Evolutionary conservation across 2,113 vertebrate species (phyloP).

Genomic region (Macroglossus sobrinus): DNA sequence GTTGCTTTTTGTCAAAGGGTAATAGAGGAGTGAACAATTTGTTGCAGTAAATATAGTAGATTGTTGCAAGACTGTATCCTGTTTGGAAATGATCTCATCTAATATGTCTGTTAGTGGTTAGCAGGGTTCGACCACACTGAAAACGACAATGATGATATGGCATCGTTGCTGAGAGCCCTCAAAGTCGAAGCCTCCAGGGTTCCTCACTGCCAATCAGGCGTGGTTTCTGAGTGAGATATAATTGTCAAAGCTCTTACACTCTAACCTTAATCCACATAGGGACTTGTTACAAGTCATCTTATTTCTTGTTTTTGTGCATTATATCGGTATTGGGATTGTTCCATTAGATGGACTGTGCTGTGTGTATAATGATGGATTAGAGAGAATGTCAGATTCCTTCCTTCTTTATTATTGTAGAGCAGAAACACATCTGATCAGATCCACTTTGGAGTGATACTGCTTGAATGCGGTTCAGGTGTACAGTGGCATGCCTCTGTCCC

Average conservation of each 20-base stretch:
- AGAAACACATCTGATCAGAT: not conserved
- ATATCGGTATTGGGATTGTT: not conserved
- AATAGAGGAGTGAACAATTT: not conserved
- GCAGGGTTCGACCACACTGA: constrained; percentile 56
- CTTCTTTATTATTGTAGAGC: not conserved
- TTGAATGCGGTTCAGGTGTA: not conserved
- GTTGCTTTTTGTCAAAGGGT: not conserved
- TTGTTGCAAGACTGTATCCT: constrained; percentile 81
- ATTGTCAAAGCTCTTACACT: not conserved
- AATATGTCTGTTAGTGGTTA: constrained; percentile 78
- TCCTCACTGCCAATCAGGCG: not conserved
- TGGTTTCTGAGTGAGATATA: not conserved
- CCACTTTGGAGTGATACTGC: not conserved
- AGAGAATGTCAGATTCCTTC: not conserved
- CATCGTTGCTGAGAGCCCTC: constrained; percentile 29
- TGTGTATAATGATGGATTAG: not conserved
- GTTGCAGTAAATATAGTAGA: constrained; percentile 81
- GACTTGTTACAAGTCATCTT: not conserved
- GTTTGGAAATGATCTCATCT: constrained; percentile 84
- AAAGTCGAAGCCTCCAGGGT: not conserved
- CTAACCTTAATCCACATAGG: not conserved
- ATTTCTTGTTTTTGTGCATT: not conserved
- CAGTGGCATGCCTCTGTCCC: not conserved
- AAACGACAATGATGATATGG: constrained; percentile 40
- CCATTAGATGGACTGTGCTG: not conserved